A percentile compares a stretch with the other conserved stretches of the same genome.
These are phyloP conservation scores for Drosophila buzzatii DNA, from an alignment of 2,888 invertebrate species.

Conservation along the genomic window DNA sequence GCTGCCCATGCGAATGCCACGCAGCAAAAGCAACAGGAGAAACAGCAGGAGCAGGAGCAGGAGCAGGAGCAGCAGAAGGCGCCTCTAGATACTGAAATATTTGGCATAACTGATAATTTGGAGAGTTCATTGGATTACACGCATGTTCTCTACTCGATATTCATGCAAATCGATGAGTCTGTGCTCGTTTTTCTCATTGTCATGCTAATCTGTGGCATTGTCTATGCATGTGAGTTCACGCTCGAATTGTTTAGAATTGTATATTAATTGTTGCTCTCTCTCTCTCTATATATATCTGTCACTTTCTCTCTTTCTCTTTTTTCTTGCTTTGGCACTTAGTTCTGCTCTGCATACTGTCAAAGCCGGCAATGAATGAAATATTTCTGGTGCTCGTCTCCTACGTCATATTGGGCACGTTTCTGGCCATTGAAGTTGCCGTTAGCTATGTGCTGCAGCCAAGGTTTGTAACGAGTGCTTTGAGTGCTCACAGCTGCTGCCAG, in stretches of 20 bases:
- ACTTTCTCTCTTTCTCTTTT: not conserved
- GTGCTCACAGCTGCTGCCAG: slow-evolving; percentile 44
- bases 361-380: slow-evolving; percentile 95
- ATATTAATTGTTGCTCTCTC: slow-evolving; percentile 19
- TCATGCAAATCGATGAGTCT: slow-evolving; percentile 82
- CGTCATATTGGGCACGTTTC: slow-evolving; percentile 91
- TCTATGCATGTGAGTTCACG: slow-evolving; percentile 86
- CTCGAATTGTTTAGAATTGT: slow-evolving; percentile 14
- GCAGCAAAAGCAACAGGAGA: not conserved
- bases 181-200: slow-evolving; percentile 83
- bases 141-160: slow-evolving; percentile 49
- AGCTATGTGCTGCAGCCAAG: slow-evolving; percentile 86
- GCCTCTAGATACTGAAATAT: slow-evolving; percentile 10
- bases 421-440: slow-evolving; percentile 89
- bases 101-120: slow-evolving; percentile 71
- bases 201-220: slow-evolving; percentile 86
- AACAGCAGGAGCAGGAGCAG: slow-evolving; percentile 4
- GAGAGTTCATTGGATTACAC: slow-evolving; percentile 68
- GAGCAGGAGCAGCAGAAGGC: not conserved
- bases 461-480: slow-evolving; percentile 68
- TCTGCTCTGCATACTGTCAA: slow-evolving; percentile 90
- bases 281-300: not conserved
- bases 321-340: slow-evolving; percentile 83
- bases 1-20: slow-evolving; percentile 11
- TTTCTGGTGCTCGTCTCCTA: slow-evolving; percentile 94